Conservation (phyloP, 2,797 vertebrate genomes). For the Morus bassanus region DNA sequence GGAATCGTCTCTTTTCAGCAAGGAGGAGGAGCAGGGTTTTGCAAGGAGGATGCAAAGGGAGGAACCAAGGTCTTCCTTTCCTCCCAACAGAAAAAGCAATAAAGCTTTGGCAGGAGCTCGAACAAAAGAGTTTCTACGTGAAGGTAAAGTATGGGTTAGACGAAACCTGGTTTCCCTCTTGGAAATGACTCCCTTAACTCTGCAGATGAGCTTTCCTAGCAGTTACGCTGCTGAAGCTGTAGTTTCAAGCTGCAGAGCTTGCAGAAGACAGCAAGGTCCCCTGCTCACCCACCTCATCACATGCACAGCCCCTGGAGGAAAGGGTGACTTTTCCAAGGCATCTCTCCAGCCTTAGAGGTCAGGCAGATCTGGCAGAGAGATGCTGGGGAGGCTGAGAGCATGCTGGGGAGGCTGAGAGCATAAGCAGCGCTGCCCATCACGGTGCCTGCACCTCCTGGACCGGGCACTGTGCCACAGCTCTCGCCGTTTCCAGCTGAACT, state of each 20-base stretch:
- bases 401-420: not conserved
- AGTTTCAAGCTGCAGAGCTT: not conserved
- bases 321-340: not conserved
- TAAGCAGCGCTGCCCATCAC: accelerated
- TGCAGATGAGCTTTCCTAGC: not conserved
- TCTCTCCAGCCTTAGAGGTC: not conserved
- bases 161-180: not conserved
- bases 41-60: not conserved
- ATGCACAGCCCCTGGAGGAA: not conserved
- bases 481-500: not conserved
- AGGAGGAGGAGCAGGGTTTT: not conserved
- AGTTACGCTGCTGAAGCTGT: accelerated
- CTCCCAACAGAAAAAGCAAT: not conserved
- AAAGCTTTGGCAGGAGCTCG: not conserved
- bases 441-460: not conserved
- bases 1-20: not conserved
- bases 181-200: not conserved
- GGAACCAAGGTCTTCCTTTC: not conserved
- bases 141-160: not conserved
- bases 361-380: not conserved
- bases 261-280: not conserved
- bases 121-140: not conserved
- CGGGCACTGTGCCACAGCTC: accelerated
- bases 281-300: not conserved
- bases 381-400: not conserved